A percentile compares a stretch with the other conserved stretches of the same genome.
phyloP scores from a whole-genome alignment of 2,797 vertebrate species.

The Sebastes reedi region DNA sequence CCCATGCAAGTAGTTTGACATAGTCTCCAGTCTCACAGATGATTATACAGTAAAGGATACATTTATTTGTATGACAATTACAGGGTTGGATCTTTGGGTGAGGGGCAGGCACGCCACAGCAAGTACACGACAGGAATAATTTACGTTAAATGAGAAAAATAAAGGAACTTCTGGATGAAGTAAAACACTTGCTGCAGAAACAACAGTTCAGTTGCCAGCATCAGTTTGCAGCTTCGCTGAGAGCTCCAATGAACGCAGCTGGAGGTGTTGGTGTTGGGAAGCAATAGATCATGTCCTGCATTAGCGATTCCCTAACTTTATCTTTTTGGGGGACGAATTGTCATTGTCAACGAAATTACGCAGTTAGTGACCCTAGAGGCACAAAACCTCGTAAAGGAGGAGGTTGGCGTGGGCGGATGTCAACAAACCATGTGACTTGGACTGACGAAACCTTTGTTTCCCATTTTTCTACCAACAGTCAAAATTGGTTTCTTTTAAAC shows the following conservation, averaged over 20 bases:
- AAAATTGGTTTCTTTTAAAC: background rate
- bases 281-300: background rate
- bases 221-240: background rate
- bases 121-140: constrained; percentile 26
- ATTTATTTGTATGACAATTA: constrained; percentile 33
- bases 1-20: constrained; percentile 22
- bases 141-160: background rate
- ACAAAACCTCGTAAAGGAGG: background rate
- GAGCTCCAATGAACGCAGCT: background rate
- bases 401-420: background rate
- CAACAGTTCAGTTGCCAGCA: background rate
- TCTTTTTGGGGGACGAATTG: background rate
- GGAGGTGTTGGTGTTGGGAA: background rate
- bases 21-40: constrained; percentile 19
- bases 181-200: background rate
- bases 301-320: background rate
- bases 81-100: background rate
- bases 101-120: background rate
- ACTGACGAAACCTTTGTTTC: background rate
- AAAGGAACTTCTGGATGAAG: background rate
- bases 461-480: background rate
- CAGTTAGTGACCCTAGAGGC: background rate
- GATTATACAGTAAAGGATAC: constrained; percentile 45
- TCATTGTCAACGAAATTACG: background rate
- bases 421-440: background rate